A percentile compares a stretch with the other conserved stretches of the same genome.
Conservation (phyloP, 2,888 invertebrate genomes). For the Drosophila emarginata region DNA sequence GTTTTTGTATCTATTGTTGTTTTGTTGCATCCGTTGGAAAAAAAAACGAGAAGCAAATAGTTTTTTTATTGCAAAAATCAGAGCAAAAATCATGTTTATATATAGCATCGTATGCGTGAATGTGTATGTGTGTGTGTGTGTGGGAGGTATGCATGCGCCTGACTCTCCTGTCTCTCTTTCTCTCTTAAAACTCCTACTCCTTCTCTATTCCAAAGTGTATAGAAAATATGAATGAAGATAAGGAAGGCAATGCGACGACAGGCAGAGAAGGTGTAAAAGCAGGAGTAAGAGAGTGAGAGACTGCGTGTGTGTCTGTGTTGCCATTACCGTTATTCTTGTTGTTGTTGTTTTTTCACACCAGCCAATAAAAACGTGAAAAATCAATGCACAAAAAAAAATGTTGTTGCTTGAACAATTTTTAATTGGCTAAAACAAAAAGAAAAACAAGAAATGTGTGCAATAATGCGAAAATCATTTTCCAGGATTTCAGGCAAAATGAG, state of each 20-base stretch:
- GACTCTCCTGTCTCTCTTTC: constrained; percentile 62
- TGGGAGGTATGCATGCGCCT: constrained; percentile 58
- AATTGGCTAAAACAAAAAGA: constrained; percentile 42
- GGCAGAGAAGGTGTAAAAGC: constrained; percentile 40
- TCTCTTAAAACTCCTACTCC: constrained; percentile 18
- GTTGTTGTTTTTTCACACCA: constrained; percentile 36
- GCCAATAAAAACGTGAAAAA: constrained; percentile 52
- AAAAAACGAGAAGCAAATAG: constrained; percentile 19
- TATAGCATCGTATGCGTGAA: constrained; percentile 42
- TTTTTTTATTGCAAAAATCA: constrained; percentile 30
- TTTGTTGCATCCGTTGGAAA: constrained; percentile 41
- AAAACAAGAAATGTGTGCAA: constrained; percentile 4
- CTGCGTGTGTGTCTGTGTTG: constrained; percentile 9
- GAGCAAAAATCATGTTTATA: constrained; percentile 59
- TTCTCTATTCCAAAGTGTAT: constrained; percentile 60
- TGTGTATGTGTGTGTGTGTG: constrained; percentile 25
- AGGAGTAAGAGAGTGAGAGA: constrained; percentile 25
- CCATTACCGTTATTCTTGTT: constrained; percentile 31
- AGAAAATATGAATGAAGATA: constrained; percentile 76
- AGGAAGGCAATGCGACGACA: constrained; percentile 30
- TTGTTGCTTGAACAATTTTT: constrained; percentile 39
- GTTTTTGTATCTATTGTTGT: constrained; percentile 38
- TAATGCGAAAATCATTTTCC: constrained; percentile 8
- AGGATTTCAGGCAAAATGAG: constrained; percentile 3
- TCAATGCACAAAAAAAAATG: constrained; percentile 50